A percentile compares a stretch with the other conserved stretches of the same genome.
phyloP scores from a whole-genome alignment of 2,113 vertebrate genomes.

The Gulo gulo region DNA sequence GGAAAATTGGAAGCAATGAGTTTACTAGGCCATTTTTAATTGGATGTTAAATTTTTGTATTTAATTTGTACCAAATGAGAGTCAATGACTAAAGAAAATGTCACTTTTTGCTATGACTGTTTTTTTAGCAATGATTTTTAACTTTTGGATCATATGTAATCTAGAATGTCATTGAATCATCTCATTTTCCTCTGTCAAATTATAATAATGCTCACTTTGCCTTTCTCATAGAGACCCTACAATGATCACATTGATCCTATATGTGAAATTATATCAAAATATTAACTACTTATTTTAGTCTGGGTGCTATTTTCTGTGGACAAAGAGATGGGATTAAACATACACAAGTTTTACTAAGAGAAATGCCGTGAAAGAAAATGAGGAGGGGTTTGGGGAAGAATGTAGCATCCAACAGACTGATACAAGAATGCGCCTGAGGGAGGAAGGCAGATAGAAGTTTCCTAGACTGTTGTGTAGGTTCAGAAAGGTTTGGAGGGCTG shows the following conservation, averaged over 20 bases:
- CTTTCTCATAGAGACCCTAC: not conserved
- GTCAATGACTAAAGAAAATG: not conserved
- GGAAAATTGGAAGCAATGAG: not conserved
- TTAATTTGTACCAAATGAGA: not conserved
- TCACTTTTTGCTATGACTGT: not conserved
- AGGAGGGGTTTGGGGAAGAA: not conserved
- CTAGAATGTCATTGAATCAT: not conserved
- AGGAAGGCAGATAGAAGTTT: not conserved
- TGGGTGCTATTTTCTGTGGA: not conserved
- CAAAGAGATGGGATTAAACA: not conserved
- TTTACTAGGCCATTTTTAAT: not conserved
- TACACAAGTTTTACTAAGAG: not conserved
- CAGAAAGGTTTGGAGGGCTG: not conserved
- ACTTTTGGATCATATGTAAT: not conserved
- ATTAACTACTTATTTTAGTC: not conserved
- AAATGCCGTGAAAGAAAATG: not conserved
- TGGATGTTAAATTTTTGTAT: not conserved
- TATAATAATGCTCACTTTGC: not conserved
- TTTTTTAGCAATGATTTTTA: not conserved
- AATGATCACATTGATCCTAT: not conserved
- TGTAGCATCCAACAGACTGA: rapidly evolving
- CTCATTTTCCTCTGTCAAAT: not conserved
- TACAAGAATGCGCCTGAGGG: not conserved
- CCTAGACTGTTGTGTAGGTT: not conserved
- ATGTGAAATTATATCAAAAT: not conserved